These are phyloP conservation scores for Epistrophe grossulariae DNA, from an alignment of 2,888 invertebrate genomes.

Conservation along the genomic window DNA sequence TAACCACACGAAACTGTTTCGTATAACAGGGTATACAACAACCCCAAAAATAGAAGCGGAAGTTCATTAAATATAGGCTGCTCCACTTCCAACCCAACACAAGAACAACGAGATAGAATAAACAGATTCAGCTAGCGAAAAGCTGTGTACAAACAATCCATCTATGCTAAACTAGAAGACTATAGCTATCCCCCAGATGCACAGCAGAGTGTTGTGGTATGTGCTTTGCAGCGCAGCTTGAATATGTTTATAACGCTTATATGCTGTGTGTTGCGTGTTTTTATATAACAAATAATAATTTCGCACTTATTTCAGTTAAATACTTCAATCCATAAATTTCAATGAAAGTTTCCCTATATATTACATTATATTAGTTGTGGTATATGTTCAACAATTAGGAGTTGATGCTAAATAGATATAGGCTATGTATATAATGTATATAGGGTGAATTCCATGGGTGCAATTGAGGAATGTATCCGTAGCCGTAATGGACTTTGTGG, in stretches of 20 bases:
- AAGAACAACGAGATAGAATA: neutral
- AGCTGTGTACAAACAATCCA: neutral
- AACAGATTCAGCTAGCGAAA: constrained; percentile 1
- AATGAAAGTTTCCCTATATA: constrained; percentile 65
- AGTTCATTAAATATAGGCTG: constrained; percentile 59
- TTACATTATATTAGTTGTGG: constrained; percentile 49
- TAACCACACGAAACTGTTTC: neutral
- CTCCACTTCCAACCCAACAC: constrained; percentile 12
- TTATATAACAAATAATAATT: constrained; percentile 52
- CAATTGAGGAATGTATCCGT: constrained; percentile 36
- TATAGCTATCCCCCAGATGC: neutral
- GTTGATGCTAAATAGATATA: constrained; percentile 3
- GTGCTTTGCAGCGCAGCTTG: neutral
- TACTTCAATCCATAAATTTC: constrained; percentile 60
- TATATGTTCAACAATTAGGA: constrained; percentile 69
- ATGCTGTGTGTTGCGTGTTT: neutral
- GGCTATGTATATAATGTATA: constrained; percentile 3
- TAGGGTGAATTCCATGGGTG: constrained; percentile 7
- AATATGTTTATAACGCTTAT: neutral
- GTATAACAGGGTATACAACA: neutral
- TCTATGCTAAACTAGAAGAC: neutral
- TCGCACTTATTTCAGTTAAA: constrained; percentile 69
- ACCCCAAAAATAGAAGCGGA: constrained; percentile 68
- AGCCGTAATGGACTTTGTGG: constrained; percentile 28
- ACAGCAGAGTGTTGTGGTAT: neutral